Conservation (phyloP, 2,113 vertebrate species). For the Campylomormyrus numenius region DNA sequence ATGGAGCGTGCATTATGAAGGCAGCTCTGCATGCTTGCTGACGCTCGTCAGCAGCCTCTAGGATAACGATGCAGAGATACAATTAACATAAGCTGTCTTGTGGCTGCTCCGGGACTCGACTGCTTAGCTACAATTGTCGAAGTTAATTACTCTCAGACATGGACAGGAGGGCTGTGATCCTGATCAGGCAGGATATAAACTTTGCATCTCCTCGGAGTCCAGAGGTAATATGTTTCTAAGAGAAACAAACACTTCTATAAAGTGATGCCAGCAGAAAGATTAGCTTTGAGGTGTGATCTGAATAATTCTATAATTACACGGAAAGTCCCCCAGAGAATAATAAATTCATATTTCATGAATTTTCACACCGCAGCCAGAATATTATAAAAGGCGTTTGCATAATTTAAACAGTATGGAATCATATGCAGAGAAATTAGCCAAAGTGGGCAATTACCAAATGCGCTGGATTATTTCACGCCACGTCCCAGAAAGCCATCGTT, state of each 20-base stretch:
- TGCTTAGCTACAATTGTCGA: constrained; percentile 35
- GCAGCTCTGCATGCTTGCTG: constrained; percentile 25
- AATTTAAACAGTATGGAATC: neutral
- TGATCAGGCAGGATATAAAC: constrained; percentile 21
- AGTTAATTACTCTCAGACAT: constrained; percentile 33
- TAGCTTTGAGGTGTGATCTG: constrained; percentile 20
- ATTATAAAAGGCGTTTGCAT: constrained; percentile 5
- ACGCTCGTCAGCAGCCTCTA: constrained; percentile 35
- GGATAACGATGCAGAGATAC: constrained; percentile 31
- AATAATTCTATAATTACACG: constrained; percentile 22
- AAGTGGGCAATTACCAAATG: neutral
- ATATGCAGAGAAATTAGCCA: constrained; percentile 7
- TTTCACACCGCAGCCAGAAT: neutral
- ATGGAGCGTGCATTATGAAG: neutral
- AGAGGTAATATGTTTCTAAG: constrained; percentile 7
- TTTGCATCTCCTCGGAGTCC: constrained; percentile 13
- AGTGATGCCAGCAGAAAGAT: constrained; percentile 4
- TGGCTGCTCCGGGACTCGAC: constrained; percentile 23
- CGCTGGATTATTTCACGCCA: neutral
- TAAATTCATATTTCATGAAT: constrained; percentile 16
- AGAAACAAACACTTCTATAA: constrained; percentile 13
- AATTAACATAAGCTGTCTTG: constrained; percentile 42
- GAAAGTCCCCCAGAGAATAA: constrained; percentile 11
- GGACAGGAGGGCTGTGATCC: constrained; percentile 21
- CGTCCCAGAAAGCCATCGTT: neutral